These are phyloP conservation scores for Cyphomyrus plagiostoma DNA, from an alignment of 2,113 vertebrate species.

Conservation along the genomic window DNA sequence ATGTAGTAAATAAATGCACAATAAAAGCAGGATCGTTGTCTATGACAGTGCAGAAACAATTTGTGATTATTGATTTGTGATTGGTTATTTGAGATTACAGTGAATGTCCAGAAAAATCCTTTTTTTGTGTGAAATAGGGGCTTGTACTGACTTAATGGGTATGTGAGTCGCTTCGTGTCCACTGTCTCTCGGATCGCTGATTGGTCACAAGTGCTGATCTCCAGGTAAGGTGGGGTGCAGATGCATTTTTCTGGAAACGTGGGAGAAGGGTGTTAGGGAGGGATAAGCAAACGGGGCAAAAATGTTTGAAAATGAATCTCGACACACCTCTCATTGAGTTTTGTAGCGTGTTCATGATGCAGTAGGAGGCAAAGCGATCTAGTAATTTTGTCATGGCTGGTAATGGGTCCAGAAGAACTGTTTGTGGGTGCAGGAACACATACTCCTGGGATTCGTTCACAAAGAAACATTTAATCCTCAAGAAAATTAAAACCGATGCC, in stretches of 20 bases:
- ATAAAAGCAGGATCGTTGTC: neutral
- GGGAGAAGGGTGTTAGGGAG: neutral
- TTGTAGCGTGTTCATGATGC: constrained; percentile 58
- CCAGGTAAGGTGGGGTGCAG: constrained; percentile 58
- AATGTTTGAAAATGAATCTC: neutral
- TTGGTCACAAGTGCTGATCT: constrained; percentile 47
- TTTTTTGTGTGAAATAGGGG: neutral
- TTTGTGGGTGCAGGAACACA: constrained; percentile 50
- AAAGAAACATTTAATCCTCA: neutral
- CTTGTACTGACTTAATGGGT: constrained; percentile 58
- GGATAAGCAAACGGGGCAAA: neutral
- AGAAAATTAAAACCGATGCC: neutral
- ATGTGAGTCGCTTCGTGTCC: constrained; percentile 40
- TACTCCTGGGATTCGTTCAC: constrained; percentile 46
- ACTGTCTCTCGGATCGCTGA: constrained; percentile 41
- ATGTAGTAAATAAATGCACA: neutral
- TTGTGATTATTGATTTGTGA: neutral
- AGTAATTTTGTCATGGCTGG: constrained; percentile 56
- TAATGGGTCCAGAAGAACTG: constrained; percentile 59
- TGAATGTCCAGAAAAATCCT: neutral
- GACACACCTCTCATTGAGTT: constrained; percentile 47
- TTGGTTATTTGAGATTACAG: neutral
- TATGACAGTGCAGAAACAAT: neutral
- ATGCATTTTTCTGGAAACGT: constrained; percentile 46
- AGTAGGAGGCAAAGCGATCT: constrained; percentile 60